Base-by-base conservation (phyloP, 2,797 vertebrate species). In the Florisuga fusca region DNA sequence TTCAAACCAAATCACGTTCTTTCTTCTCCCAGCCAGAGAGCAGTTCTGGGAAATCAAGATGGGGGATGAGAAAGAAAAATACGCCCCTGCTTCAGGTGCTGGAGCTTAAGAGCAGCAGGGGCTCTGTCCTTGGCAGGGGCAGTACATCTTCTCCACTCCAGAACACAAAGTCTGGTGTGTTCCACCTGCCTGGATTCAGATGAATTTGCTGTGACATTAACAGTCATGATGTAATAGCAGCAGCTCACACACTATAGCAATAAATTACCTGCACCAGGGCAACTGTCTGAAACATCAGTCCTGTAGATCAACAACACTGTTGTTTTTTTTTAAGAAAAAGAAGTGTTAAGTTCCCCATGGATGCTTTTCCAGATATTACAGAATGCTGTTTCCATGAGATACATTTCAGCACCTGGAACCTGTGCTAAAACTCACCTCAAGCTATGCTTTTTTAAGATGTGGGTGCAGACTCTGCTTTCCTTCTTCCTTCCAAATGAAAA, bases 401-500 rank as follows among this genome's bases (percentile, higher is more conserved):
- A 76, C 41, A 87, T 61, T 83, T 43, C 67, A 66, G 36, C 21
- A 31, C 58, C 76, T 21, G 38, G 94, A 94, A 91, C 38, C n/a
- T 57, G 48, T 15, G 51, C 41, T 86, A 76, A 95, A 82, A 21
- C 57, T 29, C 81, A 66, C n/a, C 9, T 13, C 59, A 84, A 84
- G 57, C n/a, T 54, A 43, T 69, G 86, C 89, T 46, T 43, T 36
- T 41, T 83, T 46, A 90, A 95, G 94, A 91, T 29, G 61, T 31
- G 21, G 51, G 34, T 69, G 72, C 63, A 79, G 45, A 34, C 55
- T 81, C 66, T 74, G 71, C 62, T 87, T 54, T 81, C 33, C 25
- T 68, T 67, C 71, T 73, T 71, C 41, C 75, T 33, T 22, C 59
- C 62, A 92, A 95, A 93, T 79, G 72, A 80, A 94, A 93, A 83